These are phyloP conservation scores for Glaucopsyche alexis DNA, from an alignment of 2,888 invertebrate genomes.

Conservation along the genomic window DNA sequence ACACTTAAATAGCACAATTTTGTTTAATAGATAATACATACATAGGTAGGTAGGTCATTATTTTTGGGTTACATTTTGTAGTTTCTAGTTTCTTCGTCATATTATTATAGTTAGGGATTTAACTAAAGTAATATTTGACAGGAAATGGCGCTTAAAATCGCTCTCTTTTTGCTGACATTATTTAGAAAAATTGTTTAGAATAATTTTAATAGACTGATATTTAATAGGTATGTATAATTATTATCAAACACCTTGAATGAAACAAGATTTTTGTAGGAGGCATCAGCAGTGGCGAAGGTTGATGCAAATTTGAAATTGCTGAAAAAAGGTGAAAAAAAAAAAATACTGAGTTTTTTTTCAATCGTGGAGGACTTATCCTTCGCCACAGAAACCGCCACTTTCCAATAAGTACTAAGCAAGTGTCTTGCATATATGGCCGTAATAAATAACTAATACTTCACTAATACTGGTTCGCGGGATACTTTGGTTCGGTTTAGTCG, in stretches of 20 bases:
- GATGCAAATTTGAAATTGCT: too few species aligned
- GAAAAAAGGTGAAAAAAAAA: too few species aligned
- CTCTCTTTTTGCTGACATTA: not conserved
- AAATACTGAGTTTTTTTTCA: too few species aligned
- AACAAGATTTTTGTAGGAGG: not conserved
- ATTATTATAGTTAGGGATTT: not conserved
- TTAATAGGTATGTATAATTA: not conserved
- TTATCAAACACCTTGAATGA: not conserved
- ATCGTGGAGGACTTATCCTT: too few species aligned
- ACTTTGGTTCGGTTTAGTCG: slow-evolving; percentile 36
- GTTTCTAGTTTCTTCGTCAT: not conserved
- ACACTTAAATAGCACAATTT: not conserved
- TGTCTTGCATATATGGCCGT: too few species aligned
- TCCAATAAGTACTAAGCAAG: not conserved
- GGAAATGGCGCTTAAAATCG: not conserved
- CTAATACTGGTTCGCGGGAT: slow-evolving; percentile 11
- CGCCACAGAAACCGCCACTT: not conserved
- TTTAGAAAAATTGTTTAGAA: not conserved
- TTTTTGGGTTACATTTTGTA: not conserved
- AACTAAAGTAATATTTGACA: not conserved
- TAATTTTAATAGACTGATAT: not conserved
- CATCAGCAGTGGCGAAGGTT: too few species aligned
- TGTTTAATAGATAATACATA: not conserved
- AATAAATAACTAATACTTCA: slow-evolving; percentile 26
- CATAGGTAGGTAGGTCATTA: not conserved